phyloP scores from a whole-genome alignment of 2,113 vertebrate species.

The Pavo muticus region DNA sequence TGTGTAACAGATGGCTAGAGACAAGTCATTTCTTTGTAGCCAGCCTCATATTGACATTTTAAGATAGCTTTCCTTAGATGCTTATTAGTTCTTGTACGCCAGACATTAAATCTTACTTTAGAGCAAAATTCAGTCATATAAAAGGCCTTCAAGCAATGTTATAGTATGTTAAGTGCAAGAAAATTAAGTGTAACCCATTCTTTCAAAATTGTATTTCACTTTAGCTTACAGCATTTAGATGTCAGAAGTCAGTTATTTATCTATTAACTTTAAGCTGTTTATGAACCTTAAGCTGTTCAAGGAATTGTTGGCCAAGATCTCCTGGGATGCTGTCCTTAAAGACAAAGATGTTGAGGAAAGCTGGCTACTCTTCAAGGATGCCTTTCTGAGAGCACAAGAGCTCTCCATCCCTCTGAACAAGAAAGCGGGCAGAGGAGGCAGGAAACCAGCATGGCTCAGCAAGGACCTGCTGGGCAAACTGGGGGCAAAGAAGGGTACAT shows the following conservation, averaged over 20 bases:
- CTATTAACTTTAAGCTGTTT: not conserved
- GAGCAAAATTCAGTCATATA: constrained; percentile 21
- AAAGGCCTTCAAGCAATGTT: constrained; percentile 2
- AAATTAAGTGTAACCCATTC: not conserved
- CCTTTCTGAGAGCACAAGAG: no score
- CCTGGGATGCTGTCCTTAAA: no score
- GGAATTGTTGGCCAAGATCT: no score
- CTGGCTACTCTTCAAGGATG: no score
- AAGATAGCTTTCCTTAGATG: constrained; percentile 36
- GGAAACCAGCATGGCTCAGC: no score
- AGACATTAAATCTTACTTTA: constrained; percentile 27
- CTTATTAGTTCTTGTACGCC: constrained; percentile 50
- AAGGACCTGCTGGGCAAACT: no score
- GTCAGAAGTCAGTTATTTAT: not conserved
- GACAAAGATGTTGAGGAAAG: no score
- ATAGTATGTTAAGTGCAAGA: not conserved
- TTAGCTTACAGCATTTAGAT: not conserved
- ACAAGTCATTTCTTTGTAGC: constrained; percentile 40
- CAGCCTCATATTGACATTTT: constrained; percentile 33
- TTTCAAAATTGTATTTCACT: not conserved
- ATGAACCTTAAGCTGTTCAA: no score
- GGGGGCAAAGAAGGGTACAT: no score
- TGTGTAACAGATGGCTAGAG: constrained; percentile 46
- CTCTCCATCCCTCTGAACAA: no score
- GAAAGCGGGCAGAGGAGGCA: no score